Base-by-base conservation (phyloP, 2,113 vertebrate genomes). In the Nothobranchius kuhntae region DNA sequence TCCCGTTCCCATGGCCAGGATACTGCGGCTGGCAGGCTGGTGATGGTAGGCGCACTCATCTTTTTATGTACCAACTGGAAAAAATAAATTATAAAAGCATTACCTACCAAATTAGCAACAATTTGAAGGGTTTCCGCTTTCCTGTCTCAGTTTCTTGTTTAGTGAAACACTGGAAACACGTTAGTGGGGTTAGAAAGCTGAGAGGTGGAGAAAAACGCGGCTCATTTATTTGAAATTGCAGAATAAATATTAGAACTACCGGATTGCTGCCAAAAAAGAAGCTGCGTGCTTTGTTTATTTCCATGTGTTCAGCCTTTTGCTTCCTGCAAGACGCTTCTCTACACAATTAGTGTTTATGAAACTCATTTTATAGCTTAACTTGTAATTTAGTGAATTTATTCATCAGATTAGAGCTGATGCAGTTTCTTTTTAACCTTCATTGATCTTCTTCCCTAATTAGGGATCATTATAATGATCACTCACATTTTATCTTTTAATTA, bases 41-140 rank as follows among this genome's bases (percentile, higher is more conserved):
- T 71, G 7, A 71, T 54, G 81, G 73, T 80, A 80, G 59, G 77
- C 2, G 9, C 48, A 17, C 47, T 38, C 11, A 14, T 61, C 2
- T 13, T 6, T 35, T 38, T 53, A 35, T 50, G 65, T 53, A 3
- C 7, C 21, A 26, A 30, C 12, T 2, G 52, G 17, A 3, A 7
- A 51, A 13, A 44, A 46, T 46, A 21, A 21, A 21, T 21, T 21
- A 21, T 21, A 21, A 21, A 12, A 44, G 3, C 30, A 30, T 30
- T 30, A 30, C 30, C 30, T 3, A 30, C 9, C 38, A 8, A 40
- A 40, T 40, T 40, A 40, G 35, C 14, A 14, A 13, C 17, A 21
- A 2, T 68, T 50, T 55, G 6, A 7, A 4, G 35, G 3, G 11
- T 35, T 52, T 15, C 9, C 13, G n/a, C 30, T 8, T 15, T 35